Evolutionary conservation across 1,140 invertebrate genomes (phyloP).

Genomic region (Drosophila sulfurigaster): DNA sequence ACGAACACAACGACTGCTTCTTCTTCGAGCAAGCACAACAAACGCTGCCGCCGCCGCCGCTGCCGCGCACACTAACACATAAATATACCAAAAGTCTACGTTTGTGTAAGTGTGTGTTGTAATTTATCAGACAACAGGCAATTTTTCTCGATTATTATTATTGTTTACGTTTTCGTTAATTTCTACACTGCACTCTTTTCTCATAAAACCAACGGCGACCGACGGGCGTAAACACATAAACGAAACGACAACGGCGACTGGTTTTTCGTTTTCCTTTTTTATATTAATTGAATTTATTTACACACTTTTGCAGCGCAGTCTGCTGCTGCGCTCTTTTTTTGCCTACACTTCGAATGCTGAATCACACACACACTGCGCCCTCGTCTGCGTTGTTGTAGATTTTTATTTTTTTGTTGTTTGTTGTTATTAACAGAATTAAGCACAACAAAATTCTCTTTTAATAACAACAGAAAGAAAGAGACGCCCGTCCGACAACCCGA

Average conservation of each 20-base stretch:
- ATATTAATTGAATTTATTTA: conserved; percentile 61
- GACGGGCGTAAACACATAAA: conserved; percentile 19
- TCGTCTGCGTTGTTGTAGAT: conserved; percentile 21
- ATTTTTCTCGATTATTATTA: conserved; percentile 56
- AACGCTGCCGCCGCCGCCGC: conserved; percentile 40
- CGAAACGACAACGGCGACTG: conserved; percentile 30
- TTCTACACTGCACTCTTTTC: conserved; percentile 63
- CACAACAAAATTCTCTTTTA: conserved; percentile 52
- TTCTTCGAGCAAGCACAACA: conserved; percentile 35
- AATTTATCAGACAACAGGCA: conserved; percentile 62
- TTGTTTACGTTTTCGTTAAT: conserved; percentile 57
- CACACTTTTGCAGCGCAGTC: conserved; percentile 39
- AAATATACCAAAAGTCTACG: conserved; percentile 4
- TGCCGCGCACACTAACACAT: conserved; percentile 16
- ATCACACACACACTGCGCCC: conserved; percentile 42
- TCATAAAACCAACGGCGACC: conserved; percentile 16
- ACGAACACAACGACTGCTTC: conserved; percentile 19
- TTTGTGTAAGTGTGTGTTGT: conserved; percentile 21
- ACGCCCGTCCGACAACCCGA: conserved; percentile 43
- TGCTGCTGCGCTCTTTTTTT: conserved; percentile 35
- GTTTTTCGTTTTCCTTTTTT: conserved; percentile 47
- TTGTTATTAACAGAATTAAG: conserved; percentile 66
- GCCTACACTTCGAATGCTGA: conserved; percentile 29
- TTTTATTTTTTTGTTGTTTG: conserved; percentile 15
- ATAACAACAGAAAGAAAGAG: conserved; percentile 42